These are phyloP conservation scores for Exephanes ischioxanthus DNA, from an alignment of 2,888 invertebrate genomes.

Conservation along the genomic window DNA sequence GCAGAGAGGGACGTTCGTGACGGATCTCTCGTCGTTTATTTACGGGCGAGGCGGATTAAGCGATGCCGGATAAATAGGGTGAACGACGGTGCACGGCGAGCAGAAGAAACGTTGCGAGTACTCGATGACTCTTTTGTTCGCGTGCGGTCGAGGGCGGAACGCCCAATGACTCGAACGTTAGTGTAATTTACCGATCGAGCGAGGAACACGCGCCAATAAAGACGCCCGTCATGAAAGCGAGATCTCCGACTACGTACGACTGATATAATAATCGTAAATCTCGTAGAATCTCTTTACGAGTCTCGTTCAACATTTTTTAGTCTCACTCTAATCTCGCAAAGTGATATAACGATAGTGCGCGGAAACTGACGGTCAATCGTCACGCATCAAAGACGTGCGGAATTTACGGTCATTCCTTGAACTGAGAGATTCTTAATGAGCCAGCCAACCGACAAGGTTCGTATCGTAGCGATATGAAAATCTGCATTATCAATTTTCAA, in stretches of 20 bases:
- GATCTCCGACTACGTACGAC: slow-evolving; percentile 4
- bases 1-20: slow-evolving; percentile 21
- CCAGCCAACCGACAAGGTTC: not conserved
- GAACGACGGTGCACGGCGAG: slow-evolving; percentile 43
- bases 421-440: not conserved
- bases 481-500: not conserved
- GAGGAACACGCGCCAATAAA: slow-evolving; percentile 24
- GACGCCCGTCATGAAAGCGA: slow-evolving; percentile 7
- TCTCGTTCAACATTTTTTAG: not conserved
- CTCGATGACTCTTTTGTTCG: slow-evolving; percentile 30
- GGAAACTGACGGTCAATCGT: not conserved
- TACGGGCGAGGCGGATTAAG: slow-evolving; percentile 65
- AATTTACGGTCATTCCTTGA: not conserved
- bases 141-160: slow-evolving; percentile 30
- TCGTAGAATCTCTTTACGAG: not conserved
- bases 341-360: not conserved
- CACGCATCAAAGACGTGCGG: not conserved
- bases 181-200: slow-evolving; percentile 33
- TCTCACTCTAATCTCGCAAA: not conserved
- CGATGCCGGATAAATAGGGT: slow-evolving; percentile 73
- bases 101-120: slow-evolving; percentile 38
- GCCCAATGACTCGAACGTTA: slow-evolving; percentile 36
- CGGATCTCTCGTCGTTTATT: slow-evolving; percentile 63
- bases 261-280: not conserved
- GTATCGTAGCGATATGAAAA: not conserved